Percentiles rank a stretch among this genome's conserved stretches.
Conservation (phyloP, 2,113 vertebrate genomes). For the Semicossyphus pulcher region DNA sequence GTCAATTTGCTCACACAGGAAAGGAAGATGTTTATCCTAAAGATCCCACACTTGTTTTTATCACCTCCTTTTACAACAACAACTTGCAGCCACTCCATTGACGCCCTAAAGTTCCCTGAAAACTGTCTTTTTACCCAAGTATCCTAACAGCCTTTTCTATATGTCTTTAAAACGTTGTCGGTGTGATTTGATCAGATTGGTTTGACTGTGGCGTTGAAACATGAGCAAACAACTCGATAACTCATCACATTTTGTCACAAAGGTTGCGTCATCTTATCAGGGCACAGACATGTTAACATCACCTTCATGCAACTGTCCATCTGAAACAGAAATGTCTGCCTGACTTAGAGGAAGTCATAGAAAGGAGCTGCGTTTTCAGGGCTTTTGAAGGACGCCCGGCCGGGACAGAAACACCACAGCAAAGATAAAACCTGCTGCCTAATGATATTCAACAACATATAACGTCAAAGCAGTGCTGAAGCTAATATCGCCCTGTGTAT, state of each 20-base stretch:
- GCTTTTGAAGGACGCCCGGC: not conserved
- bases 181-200: not conserved
- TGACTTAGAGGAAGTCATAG: not conserved
- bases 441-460: constrained; percentile 13
- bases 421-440: not conserved
- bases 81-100: not conserved
- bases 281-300: not conserved
- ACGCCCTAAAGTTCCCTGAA: not conserved
- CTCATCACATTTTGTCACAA: not conserved
- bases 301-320: not conserved
- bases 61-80: not conserved
- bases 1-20: not conserved
- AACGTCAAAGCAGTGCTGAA: constrained; percentile 36
- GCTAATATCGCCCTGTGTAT: not conserved
- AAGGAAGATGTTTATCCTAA: too few relatives aligned
- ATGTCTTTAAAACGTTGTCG: not conserved
- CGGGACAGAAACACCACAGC: not conserved
- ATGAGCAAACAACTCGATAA: not conserved
- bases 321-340: too few relatives aligned
- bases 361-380: not conserved
- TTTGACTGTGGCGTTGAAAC: too few relatives aligned
- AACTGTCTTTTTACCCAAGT: not conserved
- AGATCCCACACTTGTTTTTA: too few relatives aligned
- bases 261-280: not conserved
- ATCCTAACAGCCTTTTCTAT: too few relatives aligned